Conservation (phyloP, 2,113 vertebrate species). For the Dasypus novemcinctus region DNA sequence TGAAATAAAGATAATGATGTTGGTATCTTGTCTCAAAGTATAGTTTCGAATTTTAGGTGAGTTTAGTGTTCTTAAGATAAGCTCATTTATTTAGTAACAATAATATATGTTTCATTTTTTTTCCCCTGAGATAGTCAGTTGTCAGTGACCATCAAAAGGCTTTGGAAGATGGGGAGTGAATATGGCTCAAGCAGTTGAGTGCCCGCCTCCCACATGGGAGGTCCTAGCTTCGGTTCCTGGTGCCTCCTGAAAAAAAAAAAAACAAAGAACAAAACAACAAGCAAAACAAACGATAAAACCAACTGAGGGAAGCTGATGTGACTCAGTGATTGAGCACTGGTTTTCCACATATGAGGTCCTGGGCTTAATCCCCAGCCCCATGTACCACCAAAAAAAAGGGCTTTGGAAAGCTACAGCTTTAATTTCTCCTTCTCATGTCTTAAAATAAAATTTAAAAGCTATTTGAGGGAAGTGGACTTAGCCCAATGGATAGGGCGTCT, state of each 20-base stretch:
- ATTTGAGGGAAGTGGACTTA: too few species aligned
- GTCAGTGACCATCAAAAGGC: not conserved
- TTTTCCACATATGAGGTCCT: too few species aligned
- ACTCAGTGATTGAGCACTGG: too few species aligned
- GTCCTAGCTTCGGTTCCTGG: too few species aligned
- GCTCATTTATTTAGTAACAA: not conserved
- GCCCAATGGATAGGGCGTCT: too few species aligned
- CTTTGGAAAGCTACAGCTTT: not conserved
- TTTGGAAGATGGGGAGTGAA: not conserved
- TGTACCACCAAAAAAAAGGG: not conserved
- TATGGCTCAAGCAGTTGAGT: too few species aligned
- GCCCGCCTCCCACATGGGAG: too few species aligned
- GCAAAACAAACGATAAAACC: too few species aligned
- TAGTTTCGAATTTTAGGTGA: constrained; percentile 16
- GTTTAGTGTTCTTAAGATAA: constrained; percentile 19
- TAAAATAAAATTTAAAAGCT: constrained; percentile 17
- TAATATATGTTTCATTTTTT: not conserved
- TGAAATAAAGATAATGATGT: not conserved
- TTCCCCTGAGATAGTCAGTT: not conserved
- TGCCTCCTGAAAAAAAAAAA: too few species aligned
- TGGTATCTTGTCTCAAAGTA: not conserved
- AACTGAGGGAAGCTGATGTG: too few species aligned
- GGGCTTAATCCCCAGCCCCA: too few species aligned
- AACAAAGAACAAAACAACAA: too few species aligned
- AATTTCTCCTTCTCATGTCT: not conserved